phyloP scores from a whole-genome alignment of 2,797 vertebrate species.

The Micrastur ruficollis region DNA sequence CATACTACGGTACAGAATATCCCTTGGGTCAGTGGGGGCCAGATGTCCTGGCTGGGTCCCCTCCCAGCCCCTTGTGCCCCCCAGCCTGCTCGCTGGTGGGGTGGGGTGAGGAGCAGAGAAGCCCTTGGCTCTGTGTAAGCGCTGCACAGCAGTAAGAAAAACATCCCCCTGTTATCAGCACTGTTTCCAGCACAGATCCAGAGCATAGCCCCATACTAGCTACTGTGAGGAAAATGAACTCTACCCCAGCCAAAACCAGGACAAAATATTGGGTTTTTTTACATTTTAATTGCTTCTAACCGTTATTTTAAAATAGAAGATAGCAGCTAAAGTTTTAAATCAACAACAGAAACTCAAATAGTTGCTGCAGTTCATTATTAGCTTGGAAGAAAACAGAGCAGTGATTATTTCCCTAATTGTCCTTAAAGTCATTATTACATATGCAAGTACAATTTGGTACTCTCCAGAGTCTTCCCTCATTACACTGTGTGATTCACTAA shows the following conservation, averaged over 20 bases:
- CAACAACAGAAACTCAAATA: slow-evolving; percentile 38
- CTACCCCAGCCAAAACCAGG: neutral
- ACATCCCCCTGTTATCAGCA: neutral
- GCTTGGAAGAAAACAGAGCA: slow-evolving; percentile 57
- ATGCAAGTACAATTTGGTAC: slow-evolving; percentile 62
- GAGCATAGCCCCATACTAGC: neutral
- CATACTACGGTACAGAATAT: too few relatives aligned
- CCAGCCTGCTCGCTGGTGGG: too few relatives aligned
- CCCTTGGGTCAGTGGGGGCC: too few relatives aligned
- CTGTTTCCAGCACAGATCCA: neutral
- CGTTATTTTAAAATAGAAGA: slow-evolving; percentile 22
- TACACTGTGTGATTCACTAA: slow-evolving; percentile 68
- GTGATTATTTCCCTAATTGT: slow-evolving; percentile 61
- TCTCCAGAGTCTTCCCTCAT: slow-evolving; percentile 54
- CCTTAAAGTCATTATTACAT: slow-evolving; percentile 66
- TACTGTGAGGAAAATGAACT: neutral
- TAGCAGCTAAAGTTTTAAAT: slow-evolving; percentile 34
- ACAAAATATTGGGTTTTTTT: neutral
- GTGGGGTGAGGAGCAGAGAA: too few relatives aligned
- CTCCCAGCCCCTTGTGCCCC: too few relatives aligned
- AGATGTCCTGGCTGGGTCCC: too few relatives aligned
- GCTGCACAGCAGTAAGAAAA: neutral
- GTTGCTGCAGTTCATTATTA: slow-evolving; percentile 54
- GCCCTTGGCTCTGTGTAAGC: neutral
- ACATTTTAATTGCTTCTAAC: neutral